Percentiles rank a stretch among this genome's conserved stretches.
Evolutionary conservation across 2,113 vertebrate species (phyloP).

Genomic region (Muntiacus reevesi): DNA sequence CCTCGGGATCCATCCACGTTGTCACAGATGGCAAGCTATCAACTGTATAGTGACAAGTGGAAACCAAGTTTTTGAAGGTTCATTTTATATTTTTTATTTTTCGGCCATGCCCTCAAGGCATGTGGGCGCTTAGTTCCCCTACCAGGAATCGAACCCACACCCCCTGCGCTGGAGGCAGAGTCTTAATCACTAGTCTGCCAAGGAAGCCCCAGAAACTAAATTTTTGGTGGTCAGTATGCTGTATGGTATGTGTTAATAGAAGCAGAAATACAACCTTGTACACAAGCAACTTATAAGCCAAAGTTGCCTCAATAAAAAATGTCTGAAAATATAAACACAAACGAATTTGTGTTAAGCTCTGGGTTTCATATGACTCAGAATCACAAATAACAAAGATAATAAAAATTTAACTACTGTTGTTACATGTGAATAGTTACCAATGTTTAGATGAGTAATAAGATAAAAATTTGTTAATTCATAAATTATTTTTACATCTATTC

Average conservation of each 20-base stretch:
- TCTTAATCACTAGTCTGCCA: background rate
- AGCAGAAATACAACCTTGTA: background rate
- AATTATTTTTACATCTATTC: background rate
- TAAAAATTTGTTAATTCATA: background rate
- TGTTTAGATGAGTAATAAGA: background rate
- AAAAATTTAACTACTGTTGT: background rate
- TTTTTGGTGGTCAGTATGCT: background rate
- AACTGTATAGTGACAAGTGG: background rate
- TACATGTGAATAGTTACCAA: background rate
- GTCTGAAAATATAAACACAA: background rate
- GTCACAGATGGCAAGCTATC: background rate
- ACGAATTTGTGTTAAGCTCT: background rate
- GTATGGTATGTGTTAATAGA: background rate
- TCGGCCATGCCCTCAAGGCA: background rate
- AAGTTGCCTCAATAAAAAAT: background rate
- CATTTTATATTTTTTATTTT: background rate
- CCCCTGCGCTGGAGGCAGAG: background rate
- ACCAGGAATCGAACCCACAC: background rate
- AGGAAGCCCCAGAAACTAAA: background rate
- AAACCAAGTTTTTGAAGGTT: background rate
- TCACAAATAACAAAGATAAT: background rate
- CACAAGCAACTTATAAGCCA: background rate
- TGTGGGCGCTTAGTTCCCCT: background rate
- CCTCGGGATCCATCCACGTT: background rate
- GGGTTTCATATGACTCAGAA: background rate